These are phyloP conservation scores for Chirona hameri DNA, from an alignment of 2,888 invertebrate genomes.

Conservation along the genomic window DNA sequence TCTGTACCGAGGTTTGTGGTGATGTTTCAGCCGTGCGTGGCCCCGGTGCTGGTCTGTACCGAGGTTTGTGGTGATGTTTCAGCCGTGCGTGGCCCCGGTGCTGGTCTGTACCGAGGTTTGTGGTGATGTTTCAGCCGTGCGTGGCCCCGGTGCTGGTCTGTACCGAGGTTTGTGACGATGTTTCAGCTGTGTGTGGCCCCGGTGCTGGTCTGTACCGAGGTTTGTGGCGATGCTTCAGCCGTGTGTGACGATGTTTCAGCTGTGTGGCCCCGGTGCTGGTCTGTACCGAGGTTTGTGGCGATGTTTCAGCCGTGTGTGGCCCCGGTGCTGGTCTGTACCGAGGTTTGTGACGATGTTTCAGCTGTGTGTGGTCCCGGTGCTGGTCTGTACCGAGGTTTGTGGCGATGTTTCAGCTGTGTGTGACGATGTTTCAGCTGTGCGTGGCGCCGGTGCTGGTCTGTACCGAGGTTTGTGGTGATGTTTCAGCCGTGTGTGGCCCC, in stretches of 20 bases:
- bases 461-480: background rate
- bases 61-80: conserved; percentile 58
- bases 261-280: background rate
- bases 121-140: background rate
- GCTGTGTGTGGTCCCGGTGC: conserved; percentile 76
- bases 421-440: too few species aligned
- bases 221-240: too few species aligned
- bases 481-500: background rate
- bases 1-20: background rate
- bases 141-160: background rate
- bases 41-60: conserved; percentile 78
- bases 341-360: conserved; percentile 46
- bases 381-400: conserved; percentile 76
- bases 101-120: background rate
- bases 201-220: conserved; percentile 75
- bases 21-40: conserved; percentile 64
- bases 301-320: background rate
- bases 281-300: background rate
- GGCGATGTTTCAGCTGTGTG: too few species aligned
- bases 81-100: too few species aligned
- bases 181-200: conserved; percentile 73
- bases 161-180: background rate
- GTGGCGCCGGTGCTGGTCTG: background rate
- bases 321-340: too few species aligned
- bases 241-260: too few species aligned